A percentile compares a stretch with the other conserved stretches of the same genome.
Evolutionary conservation across 2,888 invertebrate genomes (phyloP).

Genomic region (Abscondita cerata): DNA sequence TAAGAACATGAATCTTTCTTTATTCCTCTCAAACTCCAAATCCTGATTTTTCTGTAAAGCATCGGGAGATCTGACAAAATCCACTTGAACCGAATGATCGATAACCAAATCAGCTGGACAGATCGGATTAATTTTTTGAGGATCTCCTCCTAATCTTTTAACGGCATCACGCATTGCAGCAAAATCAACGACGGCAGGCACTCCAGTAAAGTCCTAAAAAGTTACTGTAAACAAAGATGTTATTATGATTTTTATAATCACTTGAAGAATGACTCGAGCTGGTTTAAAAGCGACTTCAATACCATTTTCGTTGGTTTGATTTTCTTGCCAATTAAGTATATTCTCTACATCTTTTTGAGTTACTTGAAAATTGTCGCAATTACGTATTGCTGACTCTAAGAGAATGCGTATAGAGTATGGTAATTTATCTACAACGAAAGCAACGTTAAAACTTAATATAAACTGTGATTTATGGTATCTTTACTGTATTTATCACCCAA

Average conservation of each 20-base stretch:
- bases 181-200: constrained; percentile 98
- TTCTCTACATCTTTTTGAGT: constrained; percentile 84
- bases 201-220: constrained; percentile 90
- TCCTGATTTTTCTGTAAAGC: constrained; percentile 92
- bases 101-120: constrained; percentile 98
- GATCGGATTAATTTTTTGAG: constrained; percentile 93
- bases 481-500: constrained; percentile 75
- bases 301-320: constrained; percentile 70
- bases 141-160: constrained; percentile 82
- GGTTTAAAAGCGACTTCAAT: constrained; percentile 97
- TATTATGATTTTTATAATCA: constrained; percentile 50
- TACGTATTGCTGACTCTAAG: constrained; percentile 93
- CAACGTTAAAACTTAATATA: constrained; percentile 41
- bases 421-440: constrained; percentile 68
- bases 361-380: constrained; percentile 96
- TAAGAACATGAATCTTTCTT: constrained; percentile 93
- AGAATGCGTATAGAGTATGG: constrained; percentile 93
- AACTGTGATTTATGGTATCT: no score
- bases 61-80: constrained; percentile 78
- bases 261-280: constrained; percentile 94
- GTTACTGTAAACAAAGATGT: neutral
- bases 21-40: constrained; percentile 93
- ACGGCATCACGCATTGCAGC: constrained; percentile 99
- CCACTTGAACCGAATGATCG: constrained; percentile 98
- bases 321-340: constrained; percentile 86